Conservation (phyloP, 2,113 vertebrate species). For the cat (Felis catus) region F.catus_Fca126_mat1.0 CM031428.1:37365001-37365500, state of each 20-base stretch:
- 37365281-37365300: background rate
- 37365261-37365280: background rate
- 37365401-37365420: accelerated
- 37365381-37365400: too few species aligned
- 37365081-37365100: background rate
- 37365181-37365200: background rate
- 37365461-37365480: background rate
- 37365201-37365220: background rate
- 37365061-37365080: background rate
- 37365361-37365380: background rate
- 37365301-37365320: background rate
- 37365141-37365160: background rate
- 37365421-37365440: too few species aligned
- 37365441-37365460: background rate
- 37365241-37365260: background rate
- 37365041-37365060: background rate
- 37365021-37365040: background rate
- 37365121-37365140: background rate
- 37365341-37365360: background rate
- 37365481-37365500: accelerated
- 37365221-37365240: background rate
- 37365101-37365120: too few species aligned
- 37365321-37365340: background rate
- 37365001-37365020: background rate
- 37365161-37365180: background rate